phyloP scores from a whole-genome alignment of 2,113 vertebrate genomes.

The Prochilodus magdalenae region DNA sequence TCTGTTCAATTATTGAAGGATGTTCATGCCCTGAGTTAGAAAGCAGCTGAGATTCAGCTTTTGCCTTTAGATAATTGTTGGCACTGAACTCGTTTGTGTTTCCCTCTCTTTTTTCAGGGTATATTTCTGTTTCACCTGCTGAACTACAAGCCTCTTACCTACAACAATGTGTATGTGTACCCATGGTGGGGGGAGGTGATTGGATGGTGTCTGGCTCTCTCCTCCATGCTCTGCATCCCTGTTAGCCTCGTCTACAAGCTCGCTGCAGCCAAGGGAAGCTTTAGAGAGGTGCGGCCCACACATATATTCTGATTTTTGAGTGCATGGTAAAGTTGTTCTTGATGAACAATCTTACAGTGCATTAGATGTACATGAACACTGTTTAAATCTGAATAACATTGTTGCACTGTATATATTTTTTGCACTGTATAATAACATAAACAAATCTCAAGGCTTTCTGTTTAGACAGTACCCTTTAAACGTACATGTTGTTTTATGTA shows the following conservation, averaged over 20 bases:
- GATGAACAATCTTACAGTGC: no score
- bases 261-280: slow-evolving; percentile 75
- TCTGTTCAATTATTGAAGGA: slow-evolving; percentile 9
- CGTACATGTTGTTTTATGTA: no score
- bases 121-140: slow-evolving; percentile 84
- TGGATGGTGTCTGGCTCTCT: slow-evolving; percentile 82
- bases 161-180: slow-evolving; percentile 83
- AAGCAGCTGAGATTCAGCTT: background rate
- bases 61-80: background rate
- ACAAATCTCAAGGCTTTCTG: no score
- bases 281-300: slow-evolving; percentile 73
- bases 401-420: no score
- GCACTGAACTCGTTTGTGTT: background rate
- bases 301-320: background rate
- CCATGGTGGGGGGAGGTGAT: slow-evolving; percentile 87
- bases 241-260: slow-evolving; percentile 80
- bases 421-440: no score
- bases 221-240: slow-evolving; percentile 85
- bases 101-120: slow-evolving; percentile 62
- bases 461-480: no score
- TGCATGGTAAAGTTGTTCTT: no score
- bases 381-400: no score
- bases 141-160: slow-evolving; percentile 85
- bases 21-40: background rate
- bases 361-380: no score